phyloP scores from a whole-genome alignment of 2,888 invertebrate species.

The Xanthia togata region DNA sequence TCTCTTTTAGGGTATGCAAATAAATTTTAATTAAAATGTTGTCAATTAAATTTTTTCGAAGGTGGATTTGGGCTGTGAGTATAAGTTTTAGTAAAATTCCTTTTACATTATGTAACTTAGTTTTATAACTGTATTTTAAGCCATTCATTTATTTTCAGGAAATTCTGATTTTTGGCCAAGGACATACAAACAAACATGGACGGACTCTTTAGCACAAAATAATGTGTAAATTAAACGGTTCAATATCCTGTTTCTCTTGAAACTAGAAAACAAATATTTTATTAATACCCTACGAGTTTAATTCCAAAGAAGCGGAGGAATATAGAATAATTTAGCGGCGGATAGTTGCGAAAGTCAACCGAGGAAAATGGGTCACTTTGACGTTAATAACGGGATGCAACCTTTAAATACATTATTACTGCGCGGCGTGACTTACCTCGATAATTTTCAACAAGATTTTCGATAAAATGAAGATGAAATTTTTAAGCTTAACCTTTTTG shows the following conservation, averaged over 20 bases:
- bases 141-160: neutral
- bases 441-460: slow-evolving; percentile 12
- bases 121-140: neutral
- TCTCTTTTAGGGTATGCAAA: slow-evolving; percentile 30
- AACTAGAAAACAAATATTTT: neutral
- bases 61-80: neutral
- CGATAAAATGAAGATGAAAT: neutral
- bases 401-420: slow-evolving; percentile 41
- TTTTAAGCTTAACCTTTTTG: neutral
- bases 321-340: slow-evolving; percentile 19
- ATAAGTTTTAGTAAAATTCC: neutral
- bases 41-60: slow-evolving; percentile 1
- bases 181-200: neutral
- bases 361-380: slow-evolving; percentile 50
- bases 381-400: slow-evolving; percentile 36
- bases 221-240: neutral
- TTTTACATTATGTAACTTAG: neutral
- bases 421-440: neutral
- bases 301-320: slow-evolving; percentile 24
- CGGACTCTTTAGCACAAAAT: neutral
- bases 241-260: neutral
- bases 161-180: neutral
- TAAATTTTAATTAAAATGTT: slow-evolving; percentile 46
- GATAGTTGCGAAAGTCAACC: slow-evolving; percentile 36
- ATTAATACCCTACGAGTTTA: neutral